Conservation (phyloP, 2,797 vertebrate species). For the Anguilla marmorata region DNA sequence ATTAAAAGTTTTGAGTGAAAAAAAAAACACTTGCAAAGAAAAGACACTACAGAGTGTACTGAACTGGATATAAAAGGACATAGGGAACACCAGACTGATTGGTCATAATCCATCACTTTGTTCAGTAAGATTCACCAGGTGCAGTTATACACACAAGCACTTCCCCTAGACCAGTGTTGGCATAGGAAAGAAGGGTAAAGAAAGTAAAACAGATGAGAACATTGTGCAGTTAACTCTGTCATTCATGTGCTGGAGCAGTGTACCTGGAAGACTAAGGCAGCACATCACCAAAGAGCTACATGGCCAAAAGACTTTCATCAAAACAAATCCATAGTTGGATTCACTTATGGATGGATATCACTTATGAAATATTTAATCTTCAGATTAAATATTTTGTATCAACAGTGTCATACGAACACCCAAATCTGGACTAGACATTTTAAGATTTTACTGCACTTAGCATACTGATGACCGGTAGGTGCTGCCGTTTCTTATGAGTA, state of each 20-base stretch:
- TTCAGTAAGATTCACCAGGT: not conserved
- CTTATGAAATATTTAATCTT: not conserved
- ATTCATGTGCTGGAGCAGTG: not conserved
- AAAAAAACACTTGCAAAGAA: not conserved
- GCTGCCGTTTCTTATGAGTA: not conserved
- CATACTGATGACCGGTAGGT: not conserved
- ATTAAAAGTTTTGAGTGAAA: no score
- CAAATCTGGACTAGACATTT: not conserved
- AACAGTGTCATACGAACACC: not conserved
- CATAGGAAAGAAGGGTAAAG: not conserved
- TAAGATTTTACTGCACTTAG: not conserved
- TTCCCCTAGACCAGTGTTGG: not conserved
- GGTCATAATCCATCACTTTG: not conserved
- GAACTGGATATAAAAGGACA: not conserved
- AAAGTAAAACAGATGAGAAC: not conserved
- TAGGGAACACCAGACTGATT: not conserved
- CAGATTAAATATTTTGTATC: not conserved
- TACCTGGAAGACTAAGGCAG: not conserved
- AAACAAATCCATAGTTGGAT: not conserved
- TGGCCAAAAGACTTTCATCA: not conserved
- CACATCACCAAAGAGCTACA: not conserved
- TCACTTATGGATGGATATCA: not conserved
- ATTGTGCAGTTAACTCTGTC: not conserved
- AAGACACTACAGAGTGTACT: not conserved
- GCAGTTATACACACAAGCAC: not conserved